A percentile compares a stretch with the other conserved stretches of the same genome.
phyloP scores from a whole-genome alignment of 64 coral and sea anemone species.

The Cladopsammia gracilis region DNA sequence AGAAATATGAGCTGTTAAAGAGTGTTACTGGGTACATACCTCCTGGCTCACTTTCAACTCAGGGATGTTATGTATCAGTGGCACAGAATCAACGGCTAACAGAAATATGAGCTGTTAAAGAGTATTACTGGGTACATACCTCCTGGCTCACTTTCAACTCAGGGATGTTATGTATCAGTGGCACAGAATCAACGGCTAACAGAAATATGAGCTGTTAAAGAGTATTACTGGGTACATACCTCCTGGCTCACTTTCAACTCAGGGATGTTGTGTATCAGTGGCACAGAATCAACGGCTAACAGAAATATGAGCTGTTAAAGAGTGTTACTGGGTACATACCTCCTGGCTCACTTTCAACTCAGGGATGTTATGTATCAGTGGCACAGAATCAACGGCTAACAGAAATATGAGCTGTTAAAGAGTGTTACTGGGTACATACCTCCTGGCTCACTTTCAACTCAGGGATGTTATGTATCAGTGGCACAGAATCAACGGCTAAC shows the following conservation, averaged over 20 bases:
- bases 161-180: conserved; percentile 98
- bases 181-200: no score
- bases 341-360: conserved; percentile 86
- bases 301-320: no score
- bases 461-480: conserved; percentile 98
- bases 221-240: conserved; percentile 41
- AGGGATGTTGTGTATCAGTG: conserved; percentile 98
- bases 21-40: conserved; percentile 37
- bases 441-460: conserved; percentile 86
- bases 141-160: conserved; percentile 86
- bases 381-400: no score
- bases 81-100: no score
- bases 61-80: conserved; percentile 98
- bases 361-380: conserved; percentile 98
- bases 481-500: no score
- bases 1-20: no score
- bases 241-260: conserved; percentile 86
- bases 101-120: no score
- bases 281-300: no score
- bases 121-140: conserved; percentile 41
- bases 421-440: conserved; percentile 37
- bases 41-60: conserved; percentile 86
- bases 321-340: conserved; percentile 37
- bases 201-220: no score
- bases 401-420: no score